A percentile compares a stretch with the other conserved stretches of the same genome.
phyloP scores from a whole-genome alignment of 1,140 invertebrate species.

The Linepithema humile region DNA sequence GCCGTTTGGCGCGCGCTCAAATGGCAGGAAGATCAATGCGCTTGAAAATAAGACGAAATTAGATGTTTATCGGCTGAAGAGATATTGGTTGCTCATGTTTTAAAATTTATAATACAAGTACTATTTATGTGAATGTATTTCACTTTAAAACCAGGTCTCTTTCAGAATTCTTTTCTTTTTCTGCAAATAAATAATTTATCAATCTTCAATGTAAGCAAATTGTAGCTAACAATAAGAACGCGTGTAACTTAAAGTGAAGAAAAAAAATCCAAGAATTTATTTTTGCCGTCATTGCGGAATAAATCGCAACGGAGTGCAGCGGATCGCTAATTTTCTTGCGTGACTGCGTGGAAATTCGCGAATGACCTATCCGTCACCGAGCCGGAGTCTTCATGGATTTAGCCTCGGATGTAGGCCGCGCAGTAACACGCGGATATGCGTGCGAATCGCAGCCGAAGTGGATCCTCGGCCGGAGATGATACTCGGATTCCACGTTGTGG shows the following conservation, averaged over 20 bases:
- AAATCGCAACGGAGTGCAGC: background rate
- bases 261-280: background rate
- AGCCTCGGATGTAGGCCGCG: conserved; percentile 62
- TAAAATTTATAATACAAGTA: background rate
- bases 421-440: conserved; percentile 53
- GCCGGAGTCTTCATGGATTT: conserved; percentile 58
- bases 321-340: background rate
- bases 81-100: background rate
- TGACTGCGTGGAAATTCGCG: background rate
- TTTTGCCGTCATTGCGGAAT: background rate
- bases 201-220: too few species aligned
- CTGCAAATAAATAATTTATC: too few species aligned
- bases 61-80: conserved; percentile 31
- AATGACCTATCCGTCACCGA: conserved; percentile 57
- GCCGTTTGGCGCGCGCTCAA: conserved; percentile 39
- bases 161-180: too few species aligned
- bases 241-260: too few species aligned
- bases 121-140: background rate
- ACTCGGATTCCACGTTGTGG: background rate
- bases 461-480: conserved; percentile 38
- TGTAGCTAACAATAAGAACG: too few species aligned
- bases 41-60: conserved; percentile 38
- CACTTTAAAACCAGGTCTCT: too few species aligned
- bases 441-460: conserved; percentile 43
- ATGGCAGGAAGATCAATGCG: conserved; percentile 25